Percentiles rank a stretch among this genome's conserved stretches.
phyloP scores from a whole-genome alignment of 2,797 vertebrate species.

The Gadopsis bispinosus region DNA sequence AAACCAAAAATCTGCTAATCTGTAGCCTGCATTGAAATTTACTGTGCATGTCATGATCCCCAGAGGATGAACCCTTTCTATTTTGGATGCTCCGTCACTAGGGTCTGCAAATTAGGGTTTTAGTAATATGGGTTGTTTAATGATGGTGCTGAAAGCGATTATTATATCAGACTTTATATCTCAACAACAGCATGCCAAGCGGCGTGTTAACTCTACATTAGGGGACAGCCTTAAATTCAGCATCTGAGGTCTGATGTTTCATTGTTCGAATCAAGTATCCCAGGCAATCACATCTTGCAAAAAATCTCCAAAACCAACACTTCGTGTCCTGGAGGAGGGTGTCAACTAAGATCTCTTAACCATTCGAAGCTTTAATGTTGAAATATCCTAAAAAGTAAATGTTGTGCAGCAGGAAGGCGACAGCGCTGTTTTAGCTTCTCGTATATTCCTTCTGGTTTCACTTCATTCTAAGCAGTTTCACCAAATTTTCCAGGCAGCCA shows the following conservation, averaged over 20 bases:
- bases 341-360: conserved; percentile 55
- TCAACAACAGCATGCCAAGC: background rate
- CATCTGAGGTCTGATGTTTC: conserved; percentile 1
- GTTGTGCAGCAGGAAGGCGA: conserved; percentile 49
- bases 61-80: too few relatives aligned
- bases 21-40: background rate
- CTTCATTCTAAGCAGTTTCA: conserved; percentile 60
- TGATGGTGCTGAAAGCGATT: background rate
- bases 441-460: conserved; percentile 36
- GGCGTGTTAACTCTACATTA: background rate
- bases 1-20: background rate
- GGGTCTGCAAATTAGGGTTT: background rate
- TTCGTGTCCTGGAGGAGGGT: conserved; percentile 49
- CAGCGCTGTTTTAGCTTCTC: conserved; percentile 36
- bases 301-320: conserved; percentile 12
- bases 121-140: background rate
- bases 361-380: conserved; percentile 56
- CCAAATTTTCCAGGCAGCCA: conserved; percentile 28
- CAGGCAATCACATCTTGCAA: conserved; percentile 10
- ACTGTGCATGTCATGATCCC: background rate
- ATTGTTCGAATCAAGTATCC: background rate
- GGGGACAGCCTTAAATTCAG: background rate
- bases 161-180: background rate
- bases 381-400: conserved; percentile 40
- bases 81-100: background rate